Evolutionary conservation across 2,888 invertebrate genomes (phyloP).

Genomic region (Omphaloscelis lunosa): DNA sequence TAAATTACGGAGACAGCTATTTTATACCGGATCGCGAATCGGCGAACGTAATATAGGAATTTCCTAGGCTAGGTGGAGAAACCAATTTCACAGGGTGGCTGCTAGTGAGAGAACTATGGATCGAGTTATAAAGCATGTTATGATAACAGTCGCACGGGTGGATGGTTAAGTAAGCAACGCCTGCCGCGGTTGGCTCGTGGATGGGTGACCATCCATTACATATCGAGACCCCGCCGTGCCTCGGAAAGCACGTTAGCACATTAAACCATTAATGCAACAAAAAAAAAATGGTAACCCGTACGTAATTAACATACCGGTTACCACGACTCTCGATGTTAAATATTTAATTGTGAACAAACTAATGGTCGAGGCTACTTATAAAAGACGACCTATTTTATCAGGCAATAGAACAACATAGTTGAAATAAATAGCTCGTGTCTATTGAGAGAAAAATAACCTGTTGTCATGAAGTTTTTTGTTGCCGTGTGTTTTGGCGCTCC

Average conservation of each 20-base stretch:
- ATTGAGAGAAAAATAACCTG: conserved; percentile 21
- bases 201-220: background rate
- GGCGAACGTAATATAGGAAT: background rate
- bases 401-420: conserved; percentile 40
- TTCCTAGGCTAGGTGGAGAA: background rate
- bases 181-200: background rate
- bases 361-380: conserved; percentile 39
- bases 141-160: too few species aligned
- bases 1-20: too few species aligned
- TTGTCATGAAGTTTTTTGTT: conserved; percentile 68
- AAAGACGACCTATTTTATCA: conserved; percentile 36
- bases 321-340: conserved; percentile 26
- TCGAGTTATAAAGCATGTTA: too few species aligned
- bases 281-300: conserved; percentile 29
- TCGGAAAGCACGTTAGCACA: background rate
- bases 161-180: background rate
- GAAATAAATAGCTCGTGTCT: conserved; percentile 34
- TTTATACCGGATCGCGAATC: too few species aligned
- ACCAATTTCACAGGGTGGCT: background rate
- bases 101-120: background rate
- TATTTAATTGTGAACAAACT: conserved; percentile 11
- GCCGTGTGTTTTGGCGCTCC: conserved; percentile 64
- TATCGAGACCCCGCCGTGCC: too few species aligned
- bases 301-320: conserved; percentile 17
- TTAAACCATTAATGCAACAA: background rate